These are phyloP conservation scores for Himalopsyche tibetana DNA, from an alignment of 2,888 invertebrate species.

Conservation along the genomic window DNA sequence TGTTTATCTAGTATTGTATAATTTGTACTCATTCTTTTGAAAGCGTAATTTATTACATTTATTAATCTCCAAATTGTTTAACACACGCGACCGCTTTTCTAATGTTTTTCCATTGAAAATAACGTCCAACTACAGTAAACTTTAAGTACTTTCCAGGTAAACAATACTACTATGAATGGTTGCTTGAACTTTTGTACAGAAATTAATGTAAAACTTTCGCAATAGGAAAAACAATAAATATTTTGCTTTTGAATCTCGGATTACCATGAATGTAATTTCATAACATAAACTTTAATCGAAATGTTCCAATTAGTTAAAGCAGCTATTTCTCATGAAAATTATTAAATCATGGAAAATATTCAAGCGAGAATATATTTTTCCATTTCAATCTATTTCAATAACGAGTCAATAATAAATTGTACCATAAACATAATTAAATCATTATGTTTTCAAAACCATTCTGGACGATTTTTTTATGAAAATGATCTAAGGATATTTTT, in stretches of 20 bases:
- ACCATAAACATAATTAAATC: too few species aligned
- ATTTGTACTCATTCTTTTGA: too few species aligned
- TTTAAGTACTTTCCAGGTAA: not conserved
- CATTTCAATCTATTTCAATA: too few species aligned
- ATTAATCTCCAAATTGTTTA: too few species aligned
- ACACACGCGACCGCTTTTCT: too few species aligned
- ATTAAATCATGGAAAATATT: not conserved
- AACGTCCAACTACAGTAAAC: not conserved
- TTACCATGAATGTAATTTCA: not conserved
- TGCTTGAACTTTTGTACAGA: not conserved
- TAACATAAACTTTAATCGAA: not conserved
- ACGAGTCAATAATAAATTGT: too few species aligned
- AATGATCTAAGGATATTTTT: too few species aligned
- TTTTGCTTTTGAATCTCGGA: not conserved
- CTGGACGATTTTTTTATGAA: too few species aligned
- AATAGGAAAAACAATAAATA: conserved; percentile 16
- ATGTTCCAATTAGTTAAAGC: not conserved
- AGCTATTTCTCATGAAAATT: not conserved
- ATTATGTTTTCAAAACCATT: too few species aligned
- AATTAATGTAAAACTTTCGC: not conserved
- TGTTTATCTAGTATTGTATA: too few species aligned
- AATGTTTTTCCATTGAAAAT: conserved; percentile 9
- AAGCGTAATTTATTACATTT: too few species aligned
- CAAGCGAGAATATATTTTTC: not conserved
- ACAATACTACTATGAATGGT: conserved; percentile 2